phyloP scores from a whole-genome alignment of 1,140 invertebrate genomes.

The Venturia canescens region DNA sequence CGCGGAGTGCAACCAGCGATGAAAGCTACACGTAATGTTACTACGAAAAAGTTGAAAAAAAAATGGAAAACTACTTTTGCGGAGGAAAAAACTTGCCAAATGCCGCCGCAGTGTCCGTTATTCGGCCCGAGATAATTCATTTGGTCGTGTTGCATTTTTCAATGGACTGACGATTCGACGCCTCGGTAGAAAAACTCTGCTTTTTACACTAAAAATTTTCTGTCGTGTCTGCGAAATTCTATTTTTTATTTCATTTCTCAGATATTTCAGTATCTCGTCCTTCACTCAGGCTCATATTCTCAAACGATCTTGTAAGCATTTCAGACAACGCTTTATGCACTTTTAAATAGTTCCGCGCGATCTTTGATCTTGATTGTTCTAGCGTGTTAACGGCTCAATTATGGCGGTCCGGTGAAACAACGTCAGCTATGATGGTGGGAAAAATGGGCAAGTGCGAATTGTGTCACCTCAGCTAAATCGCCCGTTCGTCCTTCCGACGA shows the following conservation, averaged over 20 bases:
- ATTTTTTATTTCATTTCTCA: no score
- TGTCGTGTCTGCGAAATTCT: no score
- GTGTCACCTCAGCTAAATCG: constrained; percentile 11
- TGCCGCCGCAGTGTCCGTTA: no score
- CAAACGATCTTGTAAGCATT: not conserved
- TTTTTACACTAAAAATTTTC: not conserved
- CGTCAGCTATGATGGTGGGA: not conserved
- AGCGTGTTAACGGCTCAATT: constrained; percentile 3
- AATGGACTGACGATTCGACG: no score
- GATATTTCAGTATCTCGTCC: no score
- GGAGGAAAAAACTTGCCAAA: not conserved
- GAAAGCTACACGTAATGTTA: constrained; percentile 1
- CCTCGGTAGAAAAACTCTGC: not conserved
- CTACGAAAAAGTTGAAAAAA: constrained; percentile 11
- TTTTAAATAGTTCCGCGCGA: not conserved
- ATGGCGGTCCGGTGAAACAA: not conserved
- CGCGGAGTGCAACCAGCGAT: constrained; percentile 30
- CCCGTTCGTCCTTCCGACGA: constrained; percentile 18
- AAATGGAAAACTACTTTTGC: not conserved
- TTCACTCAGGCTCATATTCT: no score
- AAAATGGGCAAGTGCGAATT: constrained; percentile 20
- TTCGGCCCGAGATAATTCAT: no score
- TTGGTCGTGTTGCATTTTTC: no score
- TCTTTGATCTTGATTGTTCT: not conserved
- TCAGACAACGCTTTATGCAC: not conserved